Evolutionary conservation across 1,140 invertebrate species (phyloP).

Genomic region (Cephus cinctus): DNA sequence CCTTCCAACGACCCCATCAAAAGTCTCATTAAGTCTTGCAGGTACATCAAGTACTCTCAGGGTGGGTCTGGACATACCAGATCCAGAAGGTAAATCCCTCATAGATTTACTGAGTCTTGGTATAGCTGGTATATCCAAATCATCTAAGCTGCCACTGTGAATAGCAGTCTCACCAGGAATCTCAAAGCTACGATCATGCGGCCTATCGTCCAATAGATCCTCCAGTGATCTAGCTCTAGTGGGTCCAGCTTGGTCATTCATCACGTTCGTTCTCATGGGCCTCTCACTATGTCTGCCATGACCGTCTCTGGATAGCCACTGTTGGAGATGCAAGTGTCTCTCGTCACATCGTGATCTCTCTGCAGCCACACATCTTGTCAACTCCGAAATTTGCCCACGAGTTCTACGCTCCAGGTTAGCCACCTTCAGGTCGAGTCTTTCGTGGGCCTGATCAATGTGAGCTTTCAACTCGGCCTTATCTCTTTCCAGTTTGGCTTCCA

Average conservation of each 20-base stretch:
- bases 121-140: constrained; percentile 58
- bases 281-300: constrained; percentile 62
- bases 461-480: constrained; percentile 84
- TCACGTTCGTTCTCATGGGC: constrained; percentile 45
- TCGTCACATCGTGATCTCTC: constrained; percentile 66
- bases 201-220: constrained; percentile 49
- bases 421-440: constrained; percentile 78
- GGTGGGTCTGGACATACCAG: constrained; percentile 21
- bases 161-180: constrained; percentile 33
- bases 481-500: constrained; percentile 81
- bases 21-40: constrained; percentile 39
- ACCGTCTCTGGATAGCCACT: constrained; percentile 64
- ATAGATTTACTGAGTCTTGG: constrained; percentile 40
- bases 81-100: constrained; percentile 35
- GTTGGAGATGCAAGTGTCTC: constrained; percentile 66
- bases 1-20: constrained; percentile 36
- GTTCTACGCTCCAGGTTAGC: constrained; percentile 78
- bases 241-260: constrained; percentile 17
- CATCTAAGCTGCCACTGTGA: constrained; percentile 55
- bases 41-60: constrained; percentile 32
- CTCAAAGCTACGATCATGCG: constrained; percentile 38
- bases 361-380: constrained; percentile 65
- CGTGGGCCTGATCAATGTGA: constrained; percentile 78
- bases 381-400: constrained; percentile 71
- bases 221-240: constrained; percentile 41